Evolutionary conservation across 2,888 invertebrate genomes (phyloP).

Genomic region (Halictus ligatus): DNA sequence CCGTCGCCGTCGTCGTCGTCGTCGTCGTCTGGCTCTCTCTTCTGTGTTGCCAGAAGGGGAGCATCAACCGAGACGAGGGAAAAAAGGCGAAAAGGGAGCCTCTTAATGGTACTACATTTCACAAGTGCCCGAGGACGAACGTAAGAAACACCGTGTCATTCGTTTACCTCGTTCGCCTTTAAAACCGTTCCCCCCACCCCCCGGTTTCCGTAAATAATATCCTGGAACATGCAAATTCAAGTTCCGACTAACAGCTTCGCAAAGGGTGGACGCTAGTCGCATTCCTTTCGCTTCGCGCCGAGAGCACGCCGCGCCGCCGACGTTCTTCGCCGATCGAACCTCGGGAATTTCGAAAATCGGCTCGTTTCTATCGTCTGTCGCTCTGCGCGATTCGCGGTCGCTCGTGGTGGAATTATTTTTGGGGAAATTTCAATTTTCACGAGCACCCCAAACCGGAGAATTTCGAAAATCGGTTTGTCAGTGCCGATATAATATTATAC

Average conservation of each 20-base stretch:
- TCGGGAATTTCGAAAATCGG: background rate
- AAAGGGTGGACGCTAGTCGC: background rate
- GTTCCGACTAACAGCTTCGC: background rate
- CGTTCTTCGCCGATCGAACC: background rate
- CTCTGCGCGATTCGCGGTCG: background rate
- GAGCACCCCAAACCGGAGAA: background rate
- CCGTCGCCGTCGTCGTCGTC: background rate
- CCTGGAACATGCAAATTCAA: background rate
- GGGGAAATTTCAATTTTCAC: background rate
- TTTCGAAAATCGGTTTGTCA: background rate
- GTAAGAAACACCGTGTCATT: conserved; percentile 26
- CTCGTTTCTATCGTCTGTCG: background rate
- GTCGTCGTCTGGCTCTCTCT: conserved; percentile 36
- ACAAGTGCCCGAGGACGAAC: conserved; percentile 22
- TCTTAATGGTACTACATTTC: conserved; percentile 47
- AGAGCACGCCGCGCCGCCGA: background rate
- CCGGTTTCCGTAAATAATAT: conserved; percentile 22
- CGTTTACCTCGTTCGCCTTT: conserved; percentile 27
- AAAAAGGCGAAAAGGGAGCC: conserved; percentile 16
- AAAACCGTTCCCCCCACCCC: background rate
- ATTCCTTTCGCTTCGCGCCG: conserved; percentile 2
- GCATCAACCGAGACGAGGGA: conserved; percentile 22
- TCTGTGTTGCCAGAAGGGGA: conserved; percentile 32
- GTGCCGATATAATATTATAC: no score
- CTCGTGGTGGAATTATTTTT: background rate